phyloP scores from a whole-genome alignment of 2,888 invertebrate species.

The Netelia virgata region DNA sequence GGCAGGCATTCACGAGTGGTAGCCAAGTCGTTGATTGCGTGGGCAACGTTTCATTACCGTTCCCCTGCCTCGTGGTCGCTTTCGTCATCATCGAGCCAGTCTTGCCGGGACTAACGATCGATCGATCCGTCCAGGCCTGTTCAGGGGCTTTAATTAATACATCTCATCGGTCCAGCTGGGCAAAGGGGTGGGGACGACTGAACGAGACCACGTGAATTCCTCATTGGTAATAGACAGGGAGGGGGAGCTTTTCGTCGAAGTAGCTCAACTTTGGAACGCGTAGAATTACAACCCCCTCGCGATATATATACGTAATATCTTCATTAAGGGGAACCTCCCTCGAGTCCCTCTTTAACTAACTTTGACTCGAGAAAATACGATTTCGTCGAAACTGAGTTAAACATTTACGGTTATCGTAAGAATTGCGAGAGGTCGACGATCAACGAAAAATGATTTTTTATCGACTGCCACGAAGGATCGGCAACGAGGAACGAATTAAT shows the following conservation, averaged over 20 bases:
- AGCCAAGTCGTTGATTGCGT: constrained; percentile 71
- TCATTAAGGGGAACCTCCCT: background rate
- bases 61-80: constrained; percentile 21
- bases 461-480: too few relatives aligned
- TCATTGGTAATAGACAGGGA: background rate
- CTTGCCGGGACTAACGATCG: constrained; percentile 39
- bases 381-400: too few relatives aligned
- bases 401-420: too few relatives aligned
- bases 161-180: constrained; percentile 25
- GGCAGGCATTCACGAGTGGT: constrained; percentile 14
- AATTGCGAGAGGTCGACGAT: too few relatives aligned
- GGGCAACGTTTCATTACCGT: constrained; percentile 75
- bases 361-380: background rate
- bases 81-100: constrained; percentile 63
- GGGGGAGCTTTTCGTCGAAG: background rate
- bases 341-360: background rate
- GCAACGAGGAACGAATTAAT: background rate
- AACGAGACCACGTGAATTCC: constrained; percentile 13
- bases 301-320: background rate
- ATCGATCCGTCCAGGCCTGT: constrained; percentile 55
- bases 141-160: constrained; percentile 78
- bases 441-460: too few relatives aligned
- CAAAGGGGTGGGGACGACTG: background rate
- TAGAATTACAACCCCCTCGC: background rate
- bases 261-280: background rate